These are phyloP conservation scores for Parnassius smintheus DNA, from an alignment of 2,888 invertebrate species.

Conservation along the genomic window DNA sequence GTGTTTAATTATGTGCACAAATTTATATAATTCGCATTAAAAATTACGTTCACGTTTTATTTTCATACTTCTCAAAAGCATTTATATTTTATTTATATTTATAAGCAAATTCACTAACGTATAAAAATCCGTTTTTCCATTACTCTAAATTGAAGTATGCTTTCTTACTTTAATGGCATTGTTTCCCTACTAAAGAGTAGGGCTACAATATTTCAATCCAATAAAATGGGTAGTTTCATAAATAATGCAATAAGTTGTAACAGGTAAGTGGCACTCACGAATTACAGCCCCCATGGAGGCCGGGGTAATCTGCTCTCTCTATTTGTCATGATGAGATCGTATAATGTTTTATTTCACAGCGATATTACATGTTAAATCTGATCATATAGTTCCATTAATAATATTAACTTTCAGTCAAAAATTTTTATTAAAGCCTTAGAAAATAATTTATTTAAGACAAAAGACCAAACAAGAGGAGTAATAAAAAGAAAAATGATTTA, in stretches of 20 bases:
- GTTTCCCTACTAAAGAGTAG: conserved; percentile 48
- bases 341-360: conserved; percentile 57
- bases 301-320: conserved; percentile 42
- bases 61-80: no score
- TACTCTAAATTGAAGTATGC: conserved; percentile 33
- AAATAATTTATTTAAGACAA: no score
- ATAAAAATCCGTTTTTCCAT: not conserved
- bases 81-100: no score
- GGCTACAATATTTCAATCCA: conserved; percentile 69
- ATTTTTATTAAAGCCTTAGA: no score
- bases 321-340: conserved; percentile 51
- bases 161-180: conserved; percentile 46
- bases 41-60: no score
- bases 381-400: no score
- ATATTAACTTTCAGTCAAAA: no score
- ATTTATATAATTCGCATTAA: no score
- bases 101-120: no score
- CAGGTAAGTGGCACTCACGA: conserved; percentile 74
- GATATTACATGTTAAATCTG: conserved; percentile 50
- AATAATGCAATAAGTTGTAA: conserved; percentile 77
- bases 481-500: no score
- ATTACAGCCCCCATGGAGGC: conserved; percentile 66
- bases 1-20: no score
- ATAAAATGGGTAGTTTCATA: conserved; percentile 74
- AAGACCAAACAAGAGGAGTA: no score